Conservation (phyloP, 2,797 vertebrate genomes). For the Amphiprion clarkii region DNA sequence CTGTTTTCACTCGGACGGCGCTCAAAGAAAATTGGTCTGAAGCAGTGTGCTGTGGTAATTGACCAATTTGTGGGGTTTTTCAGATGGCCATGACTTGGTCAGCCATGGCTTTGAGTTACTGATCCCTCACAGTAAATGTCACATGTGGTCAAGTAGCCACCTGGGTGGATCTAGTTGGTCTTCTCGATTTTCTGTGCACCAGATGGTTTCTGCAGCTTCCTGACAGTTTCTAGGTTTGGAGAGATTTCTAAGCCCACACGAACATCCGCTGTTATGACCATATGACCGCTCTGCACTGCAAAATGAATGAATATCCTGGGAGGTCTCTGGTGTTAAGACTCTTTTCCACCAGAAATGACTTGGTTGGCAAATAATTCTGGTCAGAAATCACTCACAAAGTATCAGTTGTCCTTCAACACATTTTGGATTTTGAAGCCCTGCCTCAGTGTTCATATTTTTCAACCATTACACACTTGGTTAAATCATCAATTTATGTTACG, state of each 20-base stretch:
- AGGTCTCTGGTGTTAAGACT: slow-evolving; percentile 65
- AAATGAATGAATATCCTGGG: slow-evolving; percentile 54
- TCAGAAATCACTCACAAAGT: slow-evolving; percentile 66
- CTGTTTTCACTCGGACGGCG: slow-evolving; percentile 72
- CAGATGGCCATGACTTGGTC: slow-evolving; percentile 69
- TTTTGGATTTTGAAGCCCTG: slow-evolving; percentile 49
- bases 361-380: slow-evolving; percentile 61
- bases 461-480: slow-evolving; percentile 53
- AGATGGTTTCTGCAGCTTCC: slow-evolving; percentile 57
- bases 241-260: slow-evolving; percentile 47
- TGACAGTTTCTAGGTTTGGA: slow-evolving; percentile 41
- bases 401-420: slow-evolving; percentile 65
- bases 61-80: slow-evolving; percentile 81
- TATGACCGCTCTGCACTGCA: slow-evolving; percentile 38
- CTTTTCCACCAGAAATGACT: slow-evolving; percentile 60
- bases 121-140: slow-evolving; percentile 70
- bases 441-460: slow-evolving; percentile 41
- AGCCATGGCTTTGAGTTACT: slow-evolving; percentile 61
- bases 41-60: slow-evolving; percentile 75
- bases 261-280: slow-evolving; percentile 38
- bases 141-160: slow-evolving; percentile 73
- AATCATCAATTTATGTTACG: slow-evolving; percentile 54
- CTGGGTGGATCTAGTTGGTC: slow-evolving; percentile 55
- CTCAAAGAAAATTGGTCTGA: slow-evolving; percentile 74
- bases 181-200: slow-evolving; percentile 51